Evolutionary conservation across 2,888 invertebrate genomes (phyloP), one percentile per base, ranked within the genome.

Genomic region (Epinotia bilunana): DNA sequence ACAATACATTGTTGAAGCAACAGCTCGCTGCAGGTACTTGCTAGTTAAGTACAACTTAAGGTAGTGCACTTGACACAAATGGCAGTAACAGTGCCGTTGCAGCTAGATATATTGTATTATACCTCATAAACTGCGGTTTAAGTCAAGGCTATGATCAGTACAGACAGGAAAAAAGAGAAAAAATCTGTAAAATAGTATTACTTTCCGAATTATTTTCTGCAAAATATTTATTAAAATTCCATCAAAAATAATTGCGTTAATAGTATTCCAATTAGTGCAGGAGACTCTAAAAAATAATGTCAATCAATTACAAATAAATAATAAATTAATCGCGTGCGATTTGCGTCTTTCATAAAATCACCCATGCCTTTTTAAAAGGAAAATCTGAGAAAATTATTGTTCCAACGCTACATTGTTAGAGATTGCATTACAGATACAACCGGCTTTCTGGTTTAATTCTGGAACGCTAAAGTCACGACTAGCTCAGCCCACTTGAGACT

Each of bases 381-480:
- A 18, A 49, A 64, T 16, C 11, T 7, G 16, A 16, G 20, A 53
- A 55, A 46, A 46, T n/a, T 63, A 53, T 68, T 79, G 73, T 73
- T 74, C 87, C 81, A 78, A 83, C 89, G 79, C 76, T 90, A 89
- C 88, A 43, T 43, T 73, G 76, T 80, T 76, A 78, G 79, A 77
- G 76, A 79, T 84, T 82, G 82, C 80, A 83, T 82, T 82, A 86
- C 80, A 83, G 80, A 80, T 86, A 84, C 84, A 83, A 83, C 86
- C 84, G 85, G 83, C 82, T 82, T 86, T 86, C 86, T 82, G 82
- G 86, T 86, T 84, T 86, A 84, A 83, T 86, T 87, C 86, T 88
- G 81, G 88, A 87, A 88, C 87, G 82, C 78, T 73, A 58, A 46
- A 83, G 84, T 87, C 88, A 89, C 90, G 89, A 88, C 75, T 57